Base-by-base conservation (phyloP, 2,888 invertebrate genomes). In the Pollenia amentaria region DNA sequence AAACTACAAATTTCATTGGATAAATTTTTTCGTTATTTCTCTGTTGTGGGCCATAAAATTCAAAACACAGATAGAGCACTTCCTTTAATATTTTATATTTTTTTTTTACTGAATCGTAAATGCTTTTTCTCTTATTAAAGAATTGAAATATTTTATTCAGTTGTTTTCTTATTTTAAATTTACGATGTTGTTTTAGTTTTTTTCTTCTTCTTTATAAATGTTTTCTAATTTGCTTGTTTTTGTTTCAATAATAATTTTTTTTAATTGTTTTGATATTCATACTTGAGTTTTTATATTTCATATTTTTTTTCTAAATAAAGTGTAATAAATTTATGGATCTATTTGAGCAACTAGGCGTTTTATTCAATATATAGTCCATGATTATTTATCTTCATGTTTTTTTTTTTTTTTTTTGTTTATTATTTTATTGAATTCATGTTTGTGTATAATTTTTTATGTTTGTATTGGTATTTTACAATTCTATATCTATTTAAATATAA, bases 241-340 rank as follows among this genome's bases (percentile, higher is more conserved):
- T 21, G 29, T 67, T 82, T 60, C 40, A 29, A 55, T 55, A 11
- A 2, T 55, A 29, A 29, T 55, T 55, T 55, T 64, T 76, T 77
- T 57, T n/a, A 42, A 57, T 51, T 70, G 40, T 64, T 77, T 73
- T 48, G 10, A 70, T 79, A 62, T 79, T 81, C 53, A 67, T 78
- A 69, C 69, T 82, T 85, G 67, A 69, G 78, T 70, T 65, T 65
- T 73, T 67, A 78, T 65, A 57, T 76, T 53, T 44, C 29, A 21
- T 38, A 65, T 21, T 40, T 53, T 53, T 10, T 46, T 12, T n/a
- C n/a, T 46, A 40, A 16, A 51, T 14, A 9, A 42, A 44, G 42
- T 21, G 12, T 11, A 16, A 75, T 48, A 48, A 42, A 14, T 29
- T 44, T 42, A n/a, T 38, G 40, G 8, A 46, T 46, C 9, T 55